A percentile compares a stretch with the other conserved stretches of the same genome.
These are phyloP conservation scores for Mamestra brassicae DNA, from an alignment of 2,888 invertebrate species.

Conservation along the genomic window DNA sequence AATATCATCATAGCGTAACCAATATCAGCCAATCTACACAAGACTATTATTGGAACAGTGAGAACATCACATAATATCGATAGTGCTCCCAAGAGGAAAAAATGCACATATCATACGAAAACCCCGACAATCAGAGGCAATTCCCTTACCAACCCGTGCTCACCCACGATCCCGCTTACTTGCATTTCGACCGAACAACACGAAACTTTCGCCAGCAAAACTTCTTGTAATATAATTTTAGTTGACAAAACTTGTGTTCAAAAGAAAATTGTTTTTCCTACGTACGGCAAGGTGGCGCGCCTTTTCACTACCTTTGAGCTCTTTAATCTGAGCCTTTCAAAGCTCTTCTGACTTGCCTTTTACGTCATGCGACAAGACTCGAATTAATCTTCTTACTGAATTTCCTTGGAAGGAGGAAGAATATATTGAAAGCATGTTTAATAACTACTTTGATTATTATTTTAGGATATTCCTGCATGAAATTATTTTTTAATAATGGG, in stretches of 20 bases:
- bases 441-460: constrained; percentile 10
- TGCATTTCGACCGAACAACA: constrained; percentile 47
- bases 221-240: constrained; percentile 68
- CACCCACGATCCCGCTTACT: constrained; percentile 7
- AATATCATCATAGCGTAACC: constrained; percentile 13
- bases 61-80: constrained; percentile 11
- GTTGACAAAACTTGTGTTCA: constrained; percentile 66
- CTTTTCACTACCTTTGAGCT: constrained; percentile 73
- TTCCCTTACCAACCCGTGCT: constrained; percentile 12
- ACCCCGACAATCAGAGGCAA: constrained; percentile 9
- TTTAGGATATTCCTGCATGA: neutral
- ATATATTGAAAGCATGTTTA: constrained; percentile 27
- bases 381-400: constrained; percentile 67
- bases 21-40: constrained; percentile 11
- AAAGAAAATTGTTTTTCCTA: constrained; percentile 65
- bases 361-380: constrained; percentile 61
- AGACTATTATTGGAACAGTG: neutral
- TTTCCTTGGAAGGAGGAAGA: constrained; percentile 7
- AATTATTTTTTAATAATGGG: neutral
- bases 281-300: constrained; percentile 54
- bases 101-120: constrained; percentile 25
- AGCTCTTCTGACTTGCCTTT: constrained; percentile 62
- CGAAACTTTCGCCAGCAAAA: constrained; percentile 59
- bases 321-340: constrained; percentile 74
- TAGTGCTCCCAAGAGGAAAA: constrained; percentile 32